Evolutionary conservation across 2,113 vertebrate species (phyloP), one percentile per base, ranked within the genome.

Genomic region (Dryoscopus gambensis): DNA sequence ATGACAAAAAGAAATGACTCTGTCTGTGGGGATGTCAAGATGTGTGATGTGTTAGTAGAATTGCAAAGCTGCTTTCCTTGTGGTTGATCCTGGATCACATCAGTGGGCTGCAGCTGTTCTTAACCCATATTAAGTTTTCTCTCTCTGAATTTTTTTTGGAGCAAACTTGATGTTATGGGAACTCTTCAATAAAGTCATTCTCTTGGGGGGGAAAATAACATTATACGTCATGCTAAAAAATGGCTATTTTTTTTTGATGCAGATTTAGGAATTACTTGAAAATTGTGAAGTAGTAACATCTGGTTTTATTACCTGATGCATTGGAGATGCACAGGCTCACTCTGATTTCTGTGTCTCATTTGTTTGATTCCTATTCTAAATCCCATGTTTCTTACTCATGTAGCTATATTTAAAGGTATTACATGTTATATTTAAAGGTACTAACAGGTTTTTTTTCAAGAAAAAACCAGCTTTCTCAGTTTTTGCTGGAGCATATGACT

Each of bases 11-110:
- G 73, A 82, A 95, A 95, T 96, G 9, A 94, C 77, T 95, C 88
- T 82, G 80, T 96, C 93, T 94, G 87, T 89, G 62, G 88, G 87
- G 94, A 94, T 92, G 88, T 91, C 47, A 71, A 90, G 95, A 94
- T 95, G 67, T 93, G 92, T 93, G 82, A 50, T 94, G 49, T 95
- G 77, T 95, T 95, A 89, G 85, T 83, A 49, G 57, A 76, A 91
- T 71, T 96, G 94, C 96, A 95, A 84, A 68, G 93, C 80, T 80
- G 59, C 75, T 97, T 97, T 97, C 89, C 46, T 96, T 97, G 70
- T 91, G 93, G 83, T 81, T 92, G 74, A 59, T 94, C 64, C 67
- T 97, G 82, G 79, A 90, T 92, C 84, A 81, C 73, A 82, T 93
- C 93, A 33, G 49, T 89, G 63, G 68, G 37, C 55, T 95, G 70